Base-by-base conservation (phyloP, 2,113 vertebrate species). In the Paraplagusia blochii region DNA sequence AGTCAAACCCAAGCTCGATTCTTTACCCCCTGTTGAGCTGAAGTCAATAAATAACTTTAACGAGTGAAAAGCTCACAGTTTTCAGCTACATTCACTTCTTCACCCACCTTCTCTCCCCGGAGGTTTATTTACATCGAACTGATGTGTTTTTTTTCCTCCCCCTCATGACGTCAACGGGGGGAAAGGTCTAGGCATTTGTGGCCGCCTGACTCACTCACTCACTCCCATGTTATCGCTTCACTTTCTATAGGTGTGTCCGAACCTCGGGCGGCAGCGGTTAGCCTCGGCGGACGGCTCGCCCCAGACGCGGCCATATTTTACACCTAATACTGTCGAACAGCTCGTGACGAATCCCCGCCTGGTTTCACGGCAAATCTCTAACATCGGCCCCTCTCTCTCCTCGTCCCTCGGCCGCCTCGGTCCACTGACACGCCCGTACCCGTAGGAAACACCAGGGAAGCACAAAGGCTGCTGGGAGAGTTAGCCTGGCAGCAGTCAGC, bases 191-290 rank as follows among this genome's bases (percentile, higher is more conserved):
- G 9, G 16, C 11, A 11, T 46, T 9, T 11, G 18, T 1, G 22
- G 10, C 8, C 5, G 44, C 12, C 13, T 8, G 0, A n/a, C 8
- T 35, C 36, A 14, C 40, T 3, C 11, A 2, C n/a, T n/a, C n/a
- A 49, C 18, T 40, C 51, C 22, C 2, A 0, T 4, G 15, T 3
- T 74, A 64, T 64, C 73, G 57, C 66, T 56, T 8, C 63, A 49
- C 46, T 7, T 57, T 46, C 46, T 44, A 49, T 62, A 84, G 81
- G 79, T 73, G 83, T 82, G 82, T 85, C 75, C 66, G 66, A 69
- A 53, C 64, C 51, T 69, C 63, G 29, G 63, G 38, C 3, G 11
- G 36, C 14, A 9, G 76, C 15, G 8, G 76, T 77, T 76, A 80
- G 38, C 61, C 2, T 0, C 44, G 9, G 63, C 64, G 63, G 73